A percentile compares a stretch with the other conserved stretches of the same genome.
Conservation (phyloP, 1,140 invertebrate species). For the Akabosia matsudoensis region DNA sequence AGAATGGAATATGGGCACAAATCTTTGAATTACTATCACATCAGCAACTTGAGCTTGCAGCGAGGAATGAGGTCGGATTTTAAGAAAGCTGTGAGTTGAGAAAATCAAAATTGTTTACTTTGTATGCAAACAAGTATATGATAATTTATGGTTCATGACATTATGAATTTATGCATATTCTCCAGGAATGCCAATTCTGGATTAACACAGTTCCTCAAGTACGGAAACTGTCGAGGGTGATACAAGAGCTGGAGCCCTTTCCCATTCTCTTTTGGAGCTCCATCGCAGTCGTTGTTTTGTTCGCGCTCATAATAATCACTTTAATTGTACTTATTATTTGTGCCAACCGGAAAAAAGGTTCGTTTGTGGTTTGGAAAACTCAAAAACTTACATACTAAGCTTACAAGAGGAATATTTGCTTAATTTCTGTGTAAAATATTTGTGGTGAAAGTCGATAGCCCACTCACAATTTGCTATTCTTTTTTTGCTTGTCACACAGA, state of each 20-base stretch:
- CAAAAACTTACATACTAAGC: too few relatives aligned
- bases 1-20: conserved; percentile 2
- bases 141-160: background rate
- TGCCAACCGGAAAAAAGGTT: background rate
- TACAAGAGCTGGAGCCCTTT: conserved; percentile 31
- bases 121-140: background rate
- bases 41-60: background rate
- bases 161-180: background rate
- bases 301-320: conserved; percentile 22
- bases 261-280: conserved; percentile 35
- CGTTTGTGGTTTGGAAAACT: too few relatives aligned
- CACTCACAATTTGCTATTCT: too few relatives aligned
- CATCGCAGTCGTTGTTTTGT: conserved; percentile 23
- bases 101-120: background rate
- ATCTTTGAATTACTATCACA: background rate
- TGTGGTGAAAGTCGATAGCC: too few relatives aligned
- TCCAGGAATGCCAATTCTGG: conserved; percentile 38
- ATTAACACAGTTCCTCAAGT: conserved; percentile 28
- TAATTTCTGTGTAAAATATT: too few relatives aligned
- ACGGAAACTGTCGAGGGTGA: conserved; percentile 9
- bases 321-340: conserved; percentile 28
- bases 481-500: too few relatives aligned
- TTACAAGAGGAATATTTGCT: too few relatives aligned
- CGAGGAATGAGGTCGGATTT: conserved; percentile 28
- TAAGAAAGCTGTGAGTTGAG: conserved; percentile 32